A percentile compares a stretch with the other conserved stretches of the same genome.
Conservation (phyloP, 1,140 invertebrate genomes). For the Aplysia californica region DNA sequence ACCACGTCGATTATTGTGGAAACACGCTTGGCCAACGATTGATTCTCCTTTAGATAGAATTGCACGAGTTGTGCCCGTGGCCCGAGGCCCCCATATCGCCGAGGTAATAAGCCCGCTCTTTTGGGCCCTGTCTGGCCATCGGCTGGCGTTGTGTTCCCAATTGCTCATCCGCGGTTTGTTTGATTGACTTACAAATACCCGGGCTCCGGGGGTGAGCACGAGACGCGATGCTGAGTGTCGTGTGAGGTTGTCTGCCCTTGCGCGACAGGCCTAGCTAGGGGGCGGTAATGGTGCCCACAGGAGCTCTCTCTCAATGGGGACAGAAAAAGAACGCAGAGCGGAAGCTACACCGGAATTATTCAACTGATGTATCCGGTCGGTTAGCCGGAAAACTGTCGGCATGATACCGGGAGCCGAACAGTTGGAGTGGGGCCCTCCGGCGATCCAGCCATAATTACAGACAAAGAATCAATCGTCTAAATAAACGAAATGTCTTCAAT, state of each 20-base stretch:
- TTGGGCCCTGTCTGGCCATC: too few relatives aligned
- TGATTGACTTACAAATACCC: slow-evolving; percentile 26
- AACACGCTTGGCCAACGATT: slow-evolving; percentile 21
- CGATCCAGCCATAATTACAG: slow-evolving; percentile 3
- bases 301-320: neutral
- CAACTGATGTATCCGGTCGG: slow-evolving; percentile 9
- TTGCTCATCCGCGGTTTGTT: slow-evolving; percentile 22
- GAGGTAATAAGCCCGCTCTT: slow-evolving; percentile 2
- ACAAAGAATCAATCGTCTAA: slow-evolving; percentile 18
- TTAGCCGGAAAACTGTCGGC: neutral
- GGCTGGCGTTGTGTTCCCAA: slow-evolving; percentile 15
- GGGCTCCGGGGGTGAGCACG: neutral
- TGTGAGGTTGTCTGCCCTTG: neutral
- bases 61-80: slow-evolving; percentile 9
- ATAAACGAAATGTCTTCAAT: slow-evolving; percentile 14
- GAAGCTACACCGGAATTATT: slow-evolving; percentile 20
- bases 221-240: slow-evolving; percentile 9
- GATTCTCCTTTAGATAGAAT: slow-evolving; percentile 6
- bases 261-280: neutral
- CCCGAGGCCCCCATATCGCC: neutral
- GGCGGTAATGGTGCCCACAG: slow-evolving; percentile 6
- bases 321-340: neutral
- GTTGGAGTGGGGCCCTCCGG: neutral
- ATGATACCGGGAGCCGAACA: neutral
- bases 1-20: slow-evolving; percentile 20